phyloP scores from a whole-genome alignment of 1,140 invertebrate species.

The Drosophila lini region DNA sequence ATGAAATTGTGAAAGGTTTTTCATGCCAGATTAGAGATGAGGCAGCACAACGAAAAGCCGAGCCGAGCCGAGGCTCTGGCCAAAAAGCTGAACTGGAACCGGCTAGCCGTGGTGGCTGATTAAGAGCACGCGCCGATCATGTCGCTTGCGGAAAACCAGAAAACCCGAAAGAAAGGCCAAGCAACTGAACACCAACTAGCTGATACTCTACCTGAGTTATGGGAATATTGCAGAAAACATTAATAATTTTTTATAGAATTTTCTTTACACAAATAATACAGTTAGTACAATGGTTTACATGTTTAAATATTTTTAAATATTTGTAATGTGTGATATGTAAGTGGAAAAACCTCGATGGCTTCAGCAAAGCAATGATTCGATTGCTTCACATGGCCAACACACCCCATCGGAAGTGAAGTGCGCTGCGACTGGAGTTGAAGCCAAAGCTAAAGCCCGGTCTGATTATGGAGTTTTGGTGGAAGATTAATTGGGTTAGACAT shows the following conservation, averaged over 20 bases:
- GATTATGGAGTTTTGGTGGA: not conserved
- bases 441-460: not conserved
- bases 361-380: too few species aligned
- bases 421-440: not conserved
- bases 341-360: too few species aligned
- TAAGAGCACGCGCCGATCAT: slow-evolving; percentile 40
- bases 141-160: slow-evolving; percentile 8
- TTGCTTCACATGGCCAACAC: not conserved
- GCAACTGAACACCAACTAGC: not conserved
- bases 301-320: too few species aligned
- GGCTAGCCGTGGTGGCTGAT: slow-evolving; percentile 40
- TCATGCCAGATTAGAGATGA: slow-evolving; percentile 62
- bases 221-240: not conserved
- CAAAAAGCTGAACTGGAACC: slow-evolving; percentile 28
- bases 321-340: too few species aligned
- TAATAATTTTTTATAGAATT: not conserved
- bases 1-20: slow-evolving; percentile 81
- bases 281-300: too few species aligned
- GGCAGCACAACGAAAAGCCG: slow-evolving; percentile 35
- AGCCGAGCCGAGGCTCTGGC: not conserved
- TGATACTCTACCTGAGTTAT: not conserved
- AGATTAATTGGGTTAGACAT: slow-evolving; percentile 34
- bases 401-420: not conserved
- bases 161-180: slow-evolving; percentile 8
- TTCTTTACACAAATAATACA: too few species aligned